Evolutionary conservation across 2,113 vertebrate genomes (phyloP), one percentile per base, ranked within the genome.

Genomic region (Siphamia tubifer): DNA sequence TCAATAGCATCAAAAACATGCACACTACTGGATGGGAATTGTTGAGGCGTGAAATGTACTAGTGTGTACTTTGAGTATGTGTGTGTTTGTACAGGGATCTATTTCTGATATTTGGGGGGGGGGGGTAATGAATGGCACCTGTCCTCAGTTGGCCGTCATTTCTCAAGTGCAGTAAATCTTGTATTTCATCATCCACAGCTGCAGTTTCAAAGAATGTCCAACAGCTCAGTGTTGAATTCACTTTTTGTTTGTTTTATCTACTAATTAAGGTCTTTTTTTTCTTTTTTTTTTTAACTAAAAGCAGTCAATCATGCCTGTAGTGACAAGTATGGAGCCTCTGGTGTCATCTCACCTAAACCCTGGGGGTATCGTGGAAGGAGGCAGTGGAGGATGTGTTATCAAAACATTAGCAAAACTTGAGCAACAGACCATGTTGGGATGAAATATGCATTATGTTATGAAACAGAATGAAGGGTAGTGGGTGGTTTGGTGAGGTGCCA

Each of bases 81-180:
- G 19, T 32, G n/a, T 64, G 58, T 74, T 17, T 73, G 68, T 21
- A 47, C 53, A 38, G 64, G 58, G 69, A 77, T 86, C 76, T 81
- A 74, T 89, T 90, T 89, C 74, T 81, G 86, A 80, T 78, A n/a
- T n/a, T 54, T 4, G 12, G 61, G 63, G 60, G 70, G 57, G 4
- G 12, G 61, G 63, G 60, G 70, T 68, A 81, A 85, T 86, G 73
- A 88, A 79, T 64, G 76, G 66, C 81, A 87, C 78, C 89, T 87
- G 86, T 85, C 84, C 75, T 77, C 69, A 83, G 72, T 79, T 74
- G 60, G 75, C 70, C 60, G 81, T 77, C 47, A 62, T 83, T 85
- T 83, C 49, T 45, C 44, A 74, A 75, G 67, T 55, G 72, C 56
- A 73, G 69, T 81, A 82, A 81, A 86, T 88, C 78, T 89, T 87